A percentile compares a stretch with the other conserved stretches of the same genome.
These are phyloP conservation scores for Drosophila truncata DNA, from an alignment of 1,140 invertebrate species.

Conservation along the genomic window DNA sequence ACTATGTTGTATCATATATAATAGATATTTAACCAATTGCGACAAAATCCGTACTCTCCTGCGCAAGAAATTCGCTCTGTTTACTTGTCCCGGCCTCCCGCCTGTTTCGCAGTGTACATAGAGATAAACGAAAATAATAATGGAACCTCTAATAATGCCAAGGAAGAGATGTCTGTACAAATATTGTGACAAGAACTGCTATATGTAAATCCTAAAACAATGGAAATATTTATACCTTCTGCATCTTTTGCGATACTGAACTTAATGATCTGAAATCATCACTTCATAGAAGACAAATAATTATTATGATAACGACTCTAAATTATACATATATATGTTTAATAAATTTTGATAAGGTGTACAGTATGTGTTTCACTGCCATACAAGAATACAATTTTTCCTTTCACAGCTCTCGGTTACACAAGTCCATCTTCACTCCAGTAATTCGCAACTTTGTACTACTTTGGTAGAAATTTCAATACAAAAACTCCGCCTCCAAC, in stretches of 20 bases:
- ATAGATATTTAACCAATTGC: constrained; percentile 47
- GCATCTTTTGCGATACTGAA: constrained; percentile 49
- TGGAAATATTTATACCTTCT: constrained; percentile 46
- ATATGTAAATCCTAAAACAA: constrained; percentile 10
- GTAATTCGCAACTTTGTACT: not conserved
- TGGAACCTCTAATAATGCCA: constrained; percentile 43
- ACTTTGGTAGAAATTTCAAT: constrained; percentile 6
- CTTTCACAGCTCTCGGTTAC: constrained; percentile 33
- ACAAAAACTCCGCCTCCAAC: not conserved
- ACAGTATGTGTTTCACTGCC: not conserved
- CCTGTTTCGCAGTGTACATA: constrained; percentile 43
- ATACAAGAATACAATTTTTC: not conserved
- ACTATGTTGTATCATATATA: constrained; percentile 60
- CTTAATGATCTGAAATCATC: constrained; percentile 52
- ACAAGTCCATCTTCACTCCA: not conserved
- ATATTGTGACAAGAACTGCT: constrained; percentile 44
- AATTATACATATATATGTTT: constrained; percentile 40
- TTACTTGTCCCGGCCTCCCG: constrained; percentile 8
- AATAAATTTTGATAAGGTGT: constrained; percentile 54
- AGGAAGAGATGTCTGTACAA: constrained; percentile 52
- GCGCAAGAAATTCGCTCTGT: constrained; percentile 8
- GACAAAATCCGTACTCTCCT: constrained; percentile 13
- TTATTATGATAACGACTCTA: constrained; percentile 46
- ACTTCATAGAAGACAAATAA: constrained; percentile 57
- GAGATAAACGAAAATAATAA: constrained; percentile 15